Percentiles rank a stretch among this genome's conserved stretches.
phyloP scores from a whole-genome alignment of 2,113 vertebrate species.

The Limnothrissa miodon region DNA sequence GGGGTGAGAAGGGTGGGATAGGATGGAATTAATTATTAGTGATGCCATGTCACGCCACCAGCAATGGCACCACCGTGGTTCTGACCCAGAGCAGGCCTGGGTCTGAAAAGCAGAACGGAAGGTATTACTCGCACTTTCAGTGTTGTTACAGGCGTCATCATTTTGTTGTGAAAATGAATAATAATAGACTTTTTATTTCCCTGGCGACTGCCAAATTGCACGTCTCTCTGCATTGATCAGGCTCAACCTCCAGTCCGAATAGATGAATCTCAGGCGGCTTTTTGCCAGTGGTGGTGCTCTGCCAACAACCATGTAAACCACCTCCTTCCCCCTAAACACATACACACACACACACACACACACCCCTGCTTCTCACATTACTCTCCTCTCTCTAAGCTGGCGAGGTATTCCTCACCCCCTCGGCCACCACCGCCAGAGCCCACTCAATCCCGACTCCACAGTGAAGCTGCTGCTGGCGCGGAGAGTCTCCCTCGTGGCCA shows the following conservation, averaged over 20 bases:
- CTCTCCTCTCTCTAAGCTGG: not conserved
- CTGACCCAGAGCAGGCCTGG: not conserved
- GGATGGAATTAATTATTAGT: not conserved
- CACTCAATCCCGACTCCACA: not conserved
- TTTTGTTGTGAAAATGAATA: not conserved
- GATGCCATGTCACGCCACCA: not conserved
- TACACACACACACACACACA: not conserved
- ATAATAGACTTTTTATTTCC: not conserved
- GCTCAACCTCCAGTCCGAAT: not conserved
- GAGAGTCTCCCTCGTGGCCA: not conserved
- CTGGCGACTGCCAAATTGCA: not conserved
- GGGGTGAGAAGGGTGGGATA: too few relatives aligned
- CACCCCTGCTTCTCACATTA: not conserved
- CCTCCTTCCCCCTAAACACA: not conserved
- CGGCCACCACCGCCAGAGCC: too few relatives aligned
- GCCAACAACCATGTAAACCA: too few relatives aligned
- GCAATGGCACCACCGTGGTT: not conserved
- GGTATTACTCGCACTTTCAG: not conserved
- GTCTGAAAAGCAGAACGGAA: not conserved
- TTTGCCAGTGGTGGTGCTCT: not conserved
- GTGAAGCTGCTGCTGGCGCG: not conserved
- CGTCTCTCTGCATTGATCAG: not conserved
- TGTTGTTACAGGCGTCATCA: not conserved
- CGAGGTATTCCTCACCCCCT: not conserved
- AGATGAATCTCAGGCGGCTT: not conserved